A percentile compares a stretch with the other conserved stretches of the same genome.
Conservation (phyloP, 2,113 vertebrate genomes). For the Mesocricetus auratus region DNA sequence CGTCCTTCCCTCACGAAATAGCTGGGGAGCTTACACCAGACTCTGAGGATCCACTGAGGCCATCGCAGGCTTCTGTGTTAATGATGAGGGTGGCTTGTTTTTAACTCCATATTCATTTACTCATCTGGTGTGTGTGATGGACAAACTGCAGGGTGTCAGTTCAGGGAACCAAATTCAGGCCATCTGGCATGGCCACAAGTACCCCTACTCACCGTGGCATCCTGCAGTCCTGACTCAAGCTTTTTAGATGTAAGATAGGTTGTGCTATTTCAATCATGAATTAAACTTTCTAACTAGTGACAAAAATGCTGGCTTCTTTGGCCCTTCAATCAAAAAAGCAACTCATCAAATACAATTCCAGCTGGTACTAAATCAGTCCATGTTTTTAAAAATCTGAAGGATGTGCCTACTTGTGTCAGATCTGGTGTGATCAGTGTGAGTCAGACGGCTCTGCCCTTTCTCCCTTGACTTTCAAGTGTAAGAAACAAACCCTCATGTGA, state of each 20-base stretch:
- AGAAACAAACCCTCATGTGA: constrained; percentile 49
- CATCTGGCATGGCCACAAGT: neutral
- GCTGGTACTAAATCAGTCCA: constrained; percentile 19
- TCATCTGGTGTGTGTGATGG: too few species aligned
- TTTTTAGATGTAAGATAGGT: constrained; percentile 29
- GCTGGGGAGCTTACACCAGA: neutral
- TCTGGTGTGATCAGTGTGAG: constrained; percentile 14
- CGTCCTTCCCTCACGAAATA: constrained; percentile 4
- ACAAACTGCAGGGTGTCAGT: neutral
- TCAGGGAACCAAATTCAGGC: neutral
- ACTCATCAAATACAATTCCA: constrained; percentile 43
- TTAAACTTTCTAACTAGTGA: constrained; percentile 41
- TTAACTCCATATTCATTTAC: neutral
- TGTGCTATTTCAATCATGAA: constrained; percentile 34
- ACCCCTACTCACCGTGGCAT: neutral
- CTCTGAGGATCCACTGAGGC: neutral
- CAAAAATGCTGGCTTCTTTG: constrained; percentile 62
- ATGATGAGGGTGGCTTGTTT: neutral
- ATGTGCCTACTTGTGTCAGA: constrained; percentile 33
- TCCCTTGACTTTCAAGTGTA: constrained; percentile 38
- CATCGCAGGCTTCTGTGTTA: neutral
- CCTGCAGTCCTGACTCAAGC: neutral
- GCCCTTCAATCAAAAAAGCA: constrained; percentile 19
- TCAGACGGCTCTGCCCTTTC: constrained; percentile 41
- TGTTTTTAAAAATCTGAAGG: constrained; percentile 59